These are phyloP conservation scores for Scaptomyza montana DNA, from an alignment of 1,140 invertebrate species.

Conservation along the genomic window DNA sequence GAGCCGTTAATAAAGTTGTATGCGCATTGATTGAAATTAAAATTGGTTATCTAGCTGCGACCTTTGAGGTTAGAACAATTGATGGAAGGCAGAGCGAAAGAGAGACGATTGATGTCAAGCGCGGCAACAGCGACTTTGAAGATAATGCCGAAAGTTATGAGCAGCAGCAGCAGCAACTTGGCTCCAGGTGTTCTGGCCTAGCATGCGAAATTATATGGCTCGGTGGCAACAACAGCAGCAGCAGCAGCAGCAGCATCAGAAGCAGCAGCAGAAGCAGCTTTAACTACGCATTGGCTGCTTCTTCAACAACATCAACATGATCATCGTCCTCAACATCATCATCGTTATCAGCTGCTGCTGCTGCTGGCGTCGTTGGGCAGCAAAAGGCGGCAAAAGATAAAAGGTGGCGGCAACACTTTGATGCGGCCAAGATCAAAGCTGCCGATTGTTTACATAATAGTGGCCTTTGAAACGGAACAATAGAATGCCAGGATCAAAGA, in stretches of 20 bases:
- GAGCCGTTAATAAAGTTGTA: slow-evolving; percentile 76
- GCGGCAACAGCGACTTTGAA: slow-evolving; percentile 68
- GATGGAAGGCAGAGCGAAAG: slow-evolving; percentile 3
- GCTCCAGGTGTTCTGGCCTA: slow-evolving; percentile 60
- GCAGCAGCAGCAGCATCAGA: background rate
- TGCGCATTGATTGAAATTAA: slow-evolving; percentile 72
- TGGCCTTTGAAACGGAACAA: slow-evolving; percentile 84
- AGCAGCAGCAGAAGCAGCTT: slow-evolving; percentile 50
- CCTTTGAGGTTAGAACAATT: slow-evolving; percentile 57
- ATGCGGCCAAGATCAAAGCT: slow-evolving; percentile 83
- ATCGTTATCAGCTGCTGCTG: slow-evolving; percentile 45
- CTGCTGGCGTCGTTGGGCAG: slow-evolving; percentile 57
- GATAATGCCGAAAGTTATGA: slow-evolving; percentile 80
- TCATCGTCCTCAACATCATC: slow-evolving; percentile 37
- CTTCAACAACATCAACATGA: slow-evolving; percentile 37
- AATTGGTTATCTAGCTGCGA: slow-evolving; percentile 72
- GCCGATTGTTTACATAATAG: slow-evolving; percentile 84
- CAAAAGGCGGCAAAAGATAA: slow-evolving; percentile 74
- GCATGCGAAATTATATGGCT: slow-evolving; percentile 79
- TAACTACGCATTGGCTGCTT: slow-evolving; percentile 70
- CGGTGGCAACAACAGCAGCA: slow-evolving; percentile 33
- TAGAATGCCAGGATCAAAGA: slow-evolving; percentile 84
- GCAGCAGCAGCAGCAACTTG: slow-evolving; percentile 34
- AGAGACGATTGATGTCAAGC: slow-evolving; percentile 74
- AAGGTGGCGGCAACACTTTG: slow-evolving; percentile 81